Evolutionary conservation across 2,888 invertebrate genomes (phyloP).

Genomic region (Lacanobia wlatinum): DNA sequence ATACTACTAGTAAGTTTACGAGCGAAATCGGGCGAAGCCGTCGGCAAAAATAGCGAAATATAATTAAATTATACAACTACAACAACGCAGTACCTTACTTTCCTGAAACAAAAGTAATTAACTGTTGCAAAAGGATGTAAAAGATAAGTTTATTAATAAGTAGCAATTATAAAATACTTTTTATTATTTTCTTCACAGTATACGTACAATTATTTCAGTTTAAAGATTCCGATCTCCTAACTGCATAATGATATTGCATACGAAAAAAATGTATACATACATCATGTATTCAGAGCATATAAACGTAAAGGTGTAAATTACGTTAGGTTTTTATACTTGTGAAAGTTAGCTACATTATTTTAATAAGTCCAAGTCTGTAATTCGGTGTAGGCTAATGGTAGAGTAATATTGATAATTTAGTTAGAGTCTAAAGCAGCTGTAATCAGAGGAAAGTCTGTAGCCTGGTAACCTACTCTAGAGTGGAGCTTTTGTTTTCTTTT

Average conservation of each 20-base stretch:
- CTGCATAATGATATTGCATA: slow-evolving; percentile 44
- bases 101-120: neutral
- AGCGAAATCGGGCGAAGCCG: too few species aligned
- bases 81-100: neutral
- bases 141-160: neutral
- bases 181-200: slow-evolving; percentile 5
- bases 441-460: neutral
- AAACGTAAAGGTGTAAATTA: slow-evolving; percentile 36
- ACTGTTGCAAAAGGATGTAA: slow-evolving; percentile 26
- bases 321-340: slow-evolving; percentile 26
- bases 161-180: slow-evolving; percentile 35
- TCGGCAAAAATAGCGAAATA: too few species aligned
- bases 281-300: slow-evolving; percentile 57
- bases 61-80: too few species aligned
- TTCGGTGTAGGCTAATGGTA: neutral
- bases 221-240: slow-evolving; percentile 46
- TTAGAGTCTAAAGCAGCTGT: neutral
- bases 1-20: too few species aligned
- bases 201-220: slow-evolving; percentile 29
- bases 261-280: slow-evolving; percentile 13
- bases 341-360: slow-evolving; percentile 32
- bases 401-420: slow-evolving; percentile 1
- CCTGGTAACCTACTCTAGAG: neutral
- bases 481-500: neutral
- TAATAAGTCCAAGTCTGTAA: slow-evolving; percentile 1